phyloP scores from a whole-genome alignment of 1,140 invertebrate genomes.

The Neotoxoptera formosana region DNA sequence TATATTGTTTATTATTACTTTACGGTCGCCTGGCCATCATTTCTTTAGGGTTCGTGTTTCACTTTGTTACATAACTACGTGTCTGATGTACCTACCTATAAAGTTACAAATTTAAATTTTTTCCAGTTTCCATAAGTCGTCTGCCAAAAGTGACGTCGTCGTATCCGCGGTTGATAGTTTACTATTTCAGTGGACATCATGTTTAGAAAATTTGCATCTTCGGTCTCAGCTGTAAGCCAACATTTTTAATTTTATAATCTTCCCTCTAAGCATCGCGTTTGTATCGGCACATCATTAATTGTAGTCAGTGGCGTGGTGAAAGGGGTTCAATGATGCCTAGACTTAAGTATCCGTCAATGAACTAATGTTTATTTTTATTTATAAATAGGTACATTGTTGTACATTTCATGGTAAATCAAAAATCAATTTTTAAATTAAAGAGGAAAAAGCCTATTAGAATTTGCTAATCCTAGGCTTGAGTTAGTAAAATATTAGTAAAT shows the following conservation, averaged over 20 bases:
- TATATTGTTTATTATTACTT: neutral
- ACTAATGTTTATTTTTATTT: no score
- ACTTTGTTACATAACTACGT: neutral
- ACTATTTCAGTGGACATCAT: neutral
- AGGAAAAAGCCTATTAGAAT: no score
- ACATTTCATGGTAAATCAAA: no score
- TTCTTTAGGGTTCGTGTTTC: neutral
- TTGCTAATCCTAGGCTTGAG: no score
- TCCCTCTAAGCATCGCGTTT: neutral
- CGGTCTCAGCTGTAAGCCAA: slow-evolving; percentile 15
- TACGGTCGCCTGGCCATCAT: neutral
- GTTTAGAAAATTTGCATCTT: slow-evolving; percentile 34
- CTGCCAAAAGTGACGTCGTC: neutral
- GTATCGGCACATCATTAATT: neutral
- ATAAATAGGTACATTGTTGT: no score
- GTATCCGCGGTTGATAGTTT: neutral
- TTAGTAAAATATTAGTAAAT: no score
- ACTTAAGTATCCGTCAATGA: no score
- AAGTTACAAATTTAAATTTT: neutral
- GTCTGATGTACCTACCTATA: neutral
- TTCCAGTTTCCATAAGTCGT: neutral
- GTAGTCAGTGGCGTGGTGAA: neutral
- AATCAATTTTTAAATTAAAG: no score
- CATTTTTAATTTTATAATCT: neutral
- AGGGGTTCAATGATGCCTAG: no score